Evolutionary conservation across 2,113 vertebrate species (phyloP).

Genomic region (Sphaerodactylus townsendi): DNA sequence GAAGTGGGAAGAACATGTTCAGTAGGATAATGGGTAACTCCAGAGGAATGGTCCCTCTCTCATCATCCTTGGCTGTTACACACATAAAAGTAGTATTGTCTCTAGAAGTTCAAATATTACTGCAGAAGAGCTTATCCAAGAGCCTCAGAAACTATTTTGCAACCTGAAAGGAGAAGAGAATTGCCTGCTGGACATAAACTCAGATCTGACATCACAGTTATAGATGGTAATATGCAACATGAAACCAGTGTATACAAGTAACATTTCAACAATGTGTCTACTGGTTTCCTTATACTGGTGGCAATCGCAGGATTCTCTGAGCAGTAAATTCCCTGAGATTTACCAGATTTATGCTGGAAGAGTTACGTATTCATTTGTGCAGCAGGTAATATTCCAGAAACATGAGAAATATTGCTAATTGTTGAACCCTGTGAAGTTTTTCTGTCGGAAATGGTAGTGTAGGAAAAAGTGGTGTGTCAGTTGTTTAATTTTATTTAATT

Average conservation of each 20-base stretch:
- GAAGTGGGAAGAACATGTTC: too few relatives aligned
- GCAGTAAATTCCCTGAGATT: neutral
- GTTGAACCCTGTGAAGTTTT: neutral
- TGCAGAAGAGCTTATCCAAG: neutral
- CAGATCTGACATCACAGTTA: neutral
- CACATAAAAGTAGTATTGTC: slow-evolving; percentile 12
- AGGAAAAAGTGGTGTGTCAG: too few relatives aligned
- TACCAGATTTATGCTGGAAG: neutral
- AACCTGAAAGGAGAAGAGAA: neutral
- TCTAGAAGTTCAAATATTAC: slow-evolving; percentile 6
- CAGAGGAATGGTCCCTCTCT: too few relatives aligned
- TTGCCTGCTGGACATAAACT: neutral
- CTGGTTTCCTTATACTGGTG: neutral
- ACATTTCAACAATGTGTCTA: neutral
- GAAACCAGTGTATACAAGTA: neutral
- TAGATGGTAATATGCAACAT: neutral
- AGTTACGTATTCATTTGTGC: neutral
- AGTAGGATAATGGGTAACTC: too few relatives aligned
- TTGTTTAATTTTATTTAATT: too few relatives aligned
- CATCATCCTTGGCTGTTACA: neutral
- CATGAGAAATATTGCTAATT: neutral
- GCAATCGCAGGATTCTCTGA: neutral
- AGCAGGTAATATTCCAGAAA: neutral
- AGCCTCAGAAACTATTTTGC: neutral
- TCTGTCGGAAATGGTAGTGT: neutral